Evolutionary conservation across 2,888 invertebrate species (phyloP).

Genomic region (Laspeyria flexula): DNA sequence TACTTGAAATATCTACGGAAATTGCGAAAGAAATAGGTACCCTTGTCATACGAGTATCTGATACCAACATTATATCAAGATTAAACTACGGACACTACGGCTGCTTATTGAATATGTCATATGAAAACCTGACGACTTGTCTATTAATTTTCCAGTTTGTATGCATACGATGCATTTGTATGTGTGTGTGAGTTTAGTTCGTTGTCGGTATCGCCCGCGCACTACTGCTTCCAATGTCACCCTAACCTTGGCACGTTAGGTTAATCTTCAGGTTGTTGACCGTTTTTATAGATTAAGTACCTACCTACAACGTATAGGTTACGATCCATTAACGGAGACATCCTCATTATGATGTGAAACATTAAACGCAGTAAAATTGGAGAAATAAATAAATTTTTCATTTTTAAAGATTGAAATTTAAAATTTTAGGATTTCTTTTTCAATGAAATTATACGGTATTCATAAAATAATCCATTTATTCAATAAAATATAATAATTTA

Average conservation of each 20-base stretch:
- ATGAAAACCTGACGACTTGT: slow-evolving; percentile 10
- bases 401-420: no score
- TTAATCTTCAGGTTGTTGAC: slow-evolving; percentile 68
- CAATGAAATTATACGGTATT: no score
- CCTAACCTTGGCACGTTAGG: slow-evolving; percentile 63
- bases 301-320: slow-evolving; percentile 26
- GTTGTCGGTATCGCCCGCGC: slow-evolving; percentile 56
- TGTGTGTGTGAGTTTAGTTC: slow-evolving; percentile 16
- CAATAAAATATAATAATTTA: no score
- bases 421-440: no score
- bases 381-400: no score
- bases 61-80: neutral
- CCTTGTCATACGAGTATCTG: no score
- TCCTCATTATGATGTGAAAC: slow-evolving; percentile 11
- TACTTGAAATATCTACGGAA: slow-evolving; percentile 1
- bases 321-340: slow-evolving; percentile 11
- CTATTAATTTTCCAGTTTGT: slow-evolving; percentile 15
- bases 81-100: neutral
- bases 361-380: no score
- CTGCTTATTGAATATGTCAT: neutral
- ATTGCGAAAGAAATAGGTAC: neutral
- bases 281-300: slow-evolving; percentile 54
- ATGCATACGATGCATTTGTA: slow-evolving; percentile 8
- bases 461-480: no score
- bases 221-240: slow-evolving; percentile 67